These are phyloP conservation scores for Chymomyza caudatula DNA, from an alignment of 2,888 invertebrate genomes.

Conservation along the genomic window DNA sequence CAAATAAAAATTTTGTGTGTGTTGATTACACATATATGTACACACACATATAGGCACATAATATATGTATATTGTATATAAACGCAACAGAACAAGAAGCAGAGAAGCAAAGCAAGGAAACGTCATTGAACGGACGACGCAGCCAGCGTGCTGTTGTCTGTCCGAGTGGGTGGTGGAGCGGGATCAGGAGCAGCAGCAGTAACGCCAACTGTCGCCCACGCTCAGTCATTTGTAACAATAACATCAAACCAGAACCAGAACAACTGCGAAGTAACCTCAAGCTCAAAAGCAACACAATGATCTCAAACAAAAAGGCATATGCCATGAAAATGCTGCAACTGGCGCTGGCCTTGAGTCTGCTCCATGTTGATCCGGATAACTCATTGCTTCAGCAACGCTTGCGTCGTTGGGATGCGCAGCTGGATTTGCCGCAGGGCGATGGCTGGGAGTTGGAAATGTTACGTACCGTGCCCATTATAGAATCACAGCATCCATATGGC, in stretches of 20 bases:
- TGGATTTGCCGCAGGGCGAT: constrained; percentile 74
- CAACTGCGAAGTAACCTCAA: constrained; percentile 18
- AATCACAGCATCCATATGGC: constrained; percentile 75
- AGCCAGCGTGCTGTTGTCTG: constrained; percentile 59
- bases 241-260: constrained; percentile 24
- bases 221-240: constrained; percentile 11
- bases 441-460: constrained; percentile 78
- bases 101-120: constrained; percentile 41
- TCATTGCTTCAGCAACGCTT: constrained; percentile 81
- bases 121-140: constrained; percentile 67
- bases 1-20: constrained; percentile 32
- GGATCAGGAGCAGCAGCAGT: constrained; percentile 19
- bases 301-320: constrained; percentile 89
- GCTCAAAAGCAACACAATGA: constrained; percentile 79
- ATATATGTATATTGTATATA: constrained; percentile 18
- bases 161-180: constrained; percentile 36
- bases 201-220: constrained; percentile 40
- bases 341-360: constrained; percentile 87
- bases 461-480: constrained; percentile 74
- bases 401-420: constrained; percentile 79
- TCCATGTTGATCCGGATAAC: constrained; percentile 87
- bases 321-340: constrained; percentile 89
- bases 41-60: constrained; percentile 8
- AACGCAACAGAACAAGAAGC: constrained; percentile 14
- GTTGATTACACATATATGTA: constrained; percentile 29